Conservation (phyloP, 1,140 invertebrate genomes). For the Cyclargus thomasi region DNA sequence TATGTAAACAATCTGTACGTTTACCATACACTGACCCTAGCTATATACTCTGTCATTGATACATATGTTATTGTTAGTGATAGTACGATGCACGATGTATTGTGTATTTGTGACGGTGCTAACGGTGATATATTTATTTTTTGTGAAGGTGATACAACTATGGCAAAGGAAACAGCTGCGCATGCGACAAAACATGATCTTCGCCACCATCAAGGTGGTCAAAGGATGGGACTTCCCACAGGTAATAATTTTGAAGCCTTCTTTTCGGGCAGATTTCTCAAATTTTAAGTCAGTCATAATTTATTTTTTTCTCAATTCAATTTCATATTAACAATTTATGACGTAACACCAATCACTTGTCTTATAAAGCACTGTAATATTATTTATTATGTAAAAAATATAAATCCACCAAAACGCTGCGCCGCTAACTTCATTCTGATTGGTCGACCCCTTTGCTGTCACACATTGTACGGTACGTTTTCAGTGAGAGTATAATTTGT, state of each 20-base stretch:
- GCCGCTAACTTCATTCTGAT: too few relatives aligned
- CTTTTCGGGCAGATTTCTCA: too few relatives aligned
- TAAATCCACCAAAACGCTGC: too few relatives aligned
- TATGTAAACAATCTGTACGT: neutral
- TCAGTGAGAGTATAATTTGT: too few relatives aligned
- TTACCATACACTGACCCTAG: neutral
- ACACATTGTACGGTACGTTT: too few relatives aligned
- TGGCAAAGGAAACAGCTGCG: constrained; percentile 97
- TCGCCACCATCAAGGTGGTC: constrained; percentile 97
- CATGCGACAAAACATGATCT: constrained; percentile 97
- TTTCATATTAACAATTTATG: too few relatives aligned
- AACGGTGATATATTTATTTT: constrained; percentile 26
- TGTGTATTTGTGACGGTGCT: constrained; percentile 25
- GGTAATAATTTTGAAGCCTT: constrained; percentile 56
- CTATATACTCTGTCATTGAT: neutral
- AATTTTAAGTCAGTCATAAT: too few relatives aligned
- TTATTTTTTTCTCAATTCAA: too few relatives aligned
- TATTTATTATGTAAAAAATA: too few relatives aligned
- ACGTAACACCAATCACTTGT: too few relatives aligned
- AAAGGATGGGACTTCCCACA: constrained; percentile 95
- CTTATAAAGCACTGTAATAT: too few relatives aligned
- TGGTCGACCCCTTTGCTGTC: too few relatives aligned
- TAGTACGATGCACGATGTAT: neutral
- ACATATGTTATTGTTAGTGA: neutral
- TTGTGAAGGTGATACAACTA: constrained; percentile 80